These are phyloP conservation scores for Drosophila kohkoa DNA, from an alignment of 1,140 invertebrate genomes.

Conservation along the genomic window DNA sequence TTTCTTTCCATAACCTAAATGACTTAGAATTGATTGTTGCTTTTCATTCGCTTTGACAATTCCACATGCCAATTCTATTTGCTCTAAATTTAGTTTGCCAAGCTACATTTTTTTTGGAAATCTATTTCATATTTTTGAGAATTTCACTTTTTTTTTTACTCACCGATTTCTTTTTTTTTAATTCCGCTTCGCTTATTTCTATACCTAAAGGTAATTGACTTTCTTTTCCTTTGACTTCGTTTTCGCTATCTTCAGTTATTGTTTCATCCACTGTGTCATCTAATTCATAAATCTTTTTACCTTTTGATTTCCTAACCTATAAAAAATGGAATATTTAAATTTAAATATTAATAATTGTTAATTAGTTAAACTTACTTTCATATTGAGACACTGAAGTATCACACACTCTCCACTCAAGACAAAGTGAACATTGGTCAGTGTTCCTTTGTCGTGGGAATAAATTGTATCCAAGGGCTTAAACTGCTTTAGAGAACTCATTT, in stretches of 20 bases:
- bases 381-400: conserved; percentile 73
- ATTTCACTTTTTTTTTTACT: background rate
- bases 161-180: background rate
- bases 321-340: background rate
- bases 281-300: background rate
- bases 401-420: conserved; percentile 79
- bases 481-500: conserved; percentile 56
- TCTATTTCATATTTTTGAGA: too few relatives aligned
- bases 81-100: conserved; percentile 29
- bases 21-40: background rate
- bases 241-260: background rate
- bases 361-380: conserved; percentile 41
- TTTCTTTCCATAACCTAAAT: too few relatives aligned
- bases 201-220: background rate
- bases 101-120: conserved; percentile 8
- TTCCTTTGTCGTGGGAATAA: conserved; percentile 65
- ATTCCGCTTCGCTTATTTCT: background rate
- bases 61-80: conserved; percentile 36
- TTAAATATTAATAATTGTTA: background rate
- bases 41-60: background rate
- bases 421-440: conserved; percentile 72
- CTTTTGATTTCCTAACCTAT: background rate
- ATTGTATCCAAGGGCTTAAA: conserved; percentile 75
- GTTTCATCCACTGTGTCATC: background rate
- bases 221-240: background rate